A percentile compares a stretch with the other conserved stretches of the same genome.
These are phyloP conservation scores for Halichoerus grypus DNA, from an alignment of 2,113 vertebrate species.

Conservation along the genomic window DNA sequence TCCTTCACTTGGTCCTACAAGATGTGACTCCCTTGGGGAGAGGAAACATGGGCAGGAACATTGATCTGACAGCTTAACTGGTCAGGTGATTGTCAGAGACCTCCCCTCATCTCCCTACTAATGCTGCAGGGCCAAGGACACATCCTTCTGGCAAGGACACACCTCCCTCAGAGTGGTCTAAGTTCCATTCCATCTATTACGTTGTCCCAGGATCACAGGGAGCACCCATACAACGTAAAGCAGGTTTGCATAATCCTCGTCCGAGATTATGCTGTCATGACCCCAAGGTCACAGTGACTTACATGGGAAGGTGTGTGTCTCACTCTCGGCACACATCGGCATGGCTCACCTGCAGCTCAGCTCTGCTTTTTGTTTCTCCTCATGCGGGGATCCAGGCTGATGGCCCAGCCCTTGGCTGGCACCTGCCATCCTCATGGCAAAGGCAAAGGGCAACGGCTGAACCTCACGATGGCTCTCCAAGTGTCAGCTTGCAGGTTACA, in stretches of 20 bases:
- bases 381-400: neutral
- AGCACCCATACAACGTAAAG: neutral
- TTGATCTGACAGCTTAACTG: neutral
- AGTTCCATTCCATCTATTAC: no score
- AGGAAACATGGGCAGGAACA: neutral
- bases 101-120: neutral
- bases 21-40: neutral
- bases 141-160: neutral
- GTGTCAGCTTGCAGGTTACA: neutral
- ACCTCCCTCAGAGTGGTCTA: neutral
- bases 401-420: fast-evolving
- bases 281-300: neutral
- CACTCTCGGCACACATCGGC: fast-evolving
- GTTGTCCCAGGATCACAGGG: neutral
- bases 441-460: neutral
- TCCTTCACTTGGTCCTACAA: neutral
- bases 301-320: neutral
- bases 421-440: neutral
- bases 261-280: neutral
- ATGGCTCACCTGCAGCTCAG: neutral
- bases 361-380: neutral
- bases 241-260: neutral
- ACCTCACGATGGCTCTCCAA: neutral
- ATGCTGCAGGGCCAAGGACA: neutral
- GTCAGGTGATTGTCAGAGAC: neutral